These are phyloP conservation scores for Corythornis cristatus DNA, from an alignment of 2,113 vertebrate genomes.

Conservation along the genomic window DNA sequence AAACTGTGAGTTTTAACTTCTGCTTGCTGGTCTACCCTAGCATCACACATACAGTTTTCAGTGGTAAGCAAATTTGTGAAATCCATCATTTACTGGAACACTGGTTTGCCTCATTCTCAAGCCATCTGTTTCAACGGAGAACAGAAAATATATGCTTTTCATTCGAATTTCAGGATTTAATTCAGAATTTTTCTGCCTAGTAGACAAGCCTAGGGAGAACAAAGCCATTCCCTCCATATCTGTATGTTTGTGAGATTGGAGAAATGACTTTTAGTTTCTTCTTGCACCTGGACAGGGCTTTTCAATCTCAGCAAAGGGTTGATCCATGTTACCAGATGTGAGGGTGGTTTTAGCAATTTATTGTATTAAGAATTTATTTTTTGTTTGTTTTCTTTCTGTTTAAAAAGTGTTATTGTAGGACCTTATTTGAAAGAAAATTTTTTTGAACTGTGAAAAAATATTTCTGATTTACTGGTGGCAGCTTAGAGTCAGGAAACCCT, in stretches of 20 bases:
- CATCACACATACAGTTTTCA: rapidly evolving
- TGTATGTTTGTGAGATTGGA: not conserved
- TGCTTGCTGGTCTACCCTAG: not conserved
- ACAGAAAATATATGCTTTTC: not conserved
- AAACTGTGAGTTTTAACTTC: not conserved
- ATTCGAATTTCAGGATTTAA: not conserved
- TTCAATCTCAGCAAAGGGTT: not conserved
- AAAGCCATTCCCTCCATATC: not conserved
- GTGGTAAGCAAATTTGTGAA: not conserved
- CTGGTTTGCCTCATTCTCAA: not conserved
- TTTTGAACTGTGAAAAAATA: not conserved
- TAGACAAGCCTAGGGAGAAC: not conserved
- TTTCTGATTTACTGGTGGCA: not conserved
- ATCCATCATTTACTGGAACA: not conserved
- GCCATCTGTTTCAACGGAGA: not conserved
- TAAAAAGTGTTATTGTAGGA: not conserved
- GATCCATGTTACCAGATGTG: not conserved
- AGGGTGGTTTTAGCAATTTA: not conserved
- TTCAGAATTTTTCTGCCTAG: not conserved
- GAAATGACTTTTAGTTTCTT: not conserved
- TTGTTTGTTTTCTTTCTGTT: not conserved
- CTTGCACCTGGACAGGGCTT: not conserved
- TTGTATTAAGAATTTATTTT: not conserved
- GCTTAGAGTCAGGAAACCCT: not conserved
- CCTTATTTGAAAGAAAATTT: not conserved